Evolutionary conservation across 2,888 invertebrate genomes (phyloP).

Genomic region (Nomada fucata): DNA sequence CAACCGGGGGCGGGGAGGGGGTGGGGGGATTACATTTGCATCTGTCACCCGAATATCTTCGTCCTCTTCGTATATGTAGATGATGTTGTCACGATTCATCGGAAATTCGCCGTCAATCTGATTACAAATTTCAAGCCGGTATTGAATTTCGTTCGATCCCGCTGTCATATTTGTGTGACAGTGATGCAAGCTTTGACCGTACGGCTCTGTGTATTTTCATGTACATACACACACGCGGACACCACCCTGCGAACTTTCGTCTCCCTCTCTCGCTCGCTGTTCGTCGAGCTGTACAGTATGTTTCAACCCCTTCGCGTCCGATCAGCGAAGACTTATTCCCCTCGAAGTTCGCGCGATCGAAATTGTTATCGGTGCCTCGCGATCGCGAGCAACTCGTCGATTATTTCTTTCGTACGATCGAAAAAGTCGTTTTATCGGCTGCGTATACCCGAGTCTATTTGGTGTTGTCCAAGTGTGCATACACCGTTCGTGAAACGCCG

Average conservation of each 20-base stretch:
- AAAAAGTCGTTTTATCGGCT: neutral
- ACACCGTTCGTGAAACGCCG: slow-evolving; percentile 1
- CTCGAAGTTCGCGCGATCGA: neutral
- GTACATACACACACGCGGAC: neutral
- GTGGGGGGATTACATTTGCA: slow-evolving; percentile 59
- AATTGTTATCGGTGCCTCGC: neutral
- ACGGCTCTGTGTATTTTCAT: neutral
- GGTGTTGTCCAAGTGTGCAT: neutral
- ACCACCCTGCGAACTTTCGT: no score
- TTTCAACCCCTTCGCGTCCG: neutral
- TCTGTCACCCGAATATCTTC: slow-evolving; percentile 51
- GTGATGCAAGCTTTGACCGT: slow-evolving; percentile 60
- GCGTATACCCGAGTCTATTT: neutral
- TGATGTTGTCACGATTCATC: slow-evolving; percentile 63
- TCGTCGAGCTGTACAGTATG: no score
- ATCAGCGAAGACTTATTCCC: neutral
- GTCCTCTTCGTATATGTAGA: slow-evolving; percentile 43
- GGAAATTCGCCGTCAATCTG: slow-evolving; percentile 64
- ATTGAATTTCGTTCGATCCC: slow-evolving; percentile 68
- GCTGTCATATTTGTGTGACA: slow-evolving; percentile 64
- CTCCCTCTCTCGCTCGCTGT: neutral
- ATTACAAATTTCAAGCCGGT: slow-evolving; percentile 68
- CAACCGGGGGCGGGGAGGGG: slow-evolving; percentile 25
- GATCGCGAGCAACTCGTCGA: neutral
- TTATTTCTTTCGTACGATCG: neutral